phyloP scores from a whole-genome alignment of 1,140 invertebrate genomes.

The Zaprionus ornatus region DNA sequence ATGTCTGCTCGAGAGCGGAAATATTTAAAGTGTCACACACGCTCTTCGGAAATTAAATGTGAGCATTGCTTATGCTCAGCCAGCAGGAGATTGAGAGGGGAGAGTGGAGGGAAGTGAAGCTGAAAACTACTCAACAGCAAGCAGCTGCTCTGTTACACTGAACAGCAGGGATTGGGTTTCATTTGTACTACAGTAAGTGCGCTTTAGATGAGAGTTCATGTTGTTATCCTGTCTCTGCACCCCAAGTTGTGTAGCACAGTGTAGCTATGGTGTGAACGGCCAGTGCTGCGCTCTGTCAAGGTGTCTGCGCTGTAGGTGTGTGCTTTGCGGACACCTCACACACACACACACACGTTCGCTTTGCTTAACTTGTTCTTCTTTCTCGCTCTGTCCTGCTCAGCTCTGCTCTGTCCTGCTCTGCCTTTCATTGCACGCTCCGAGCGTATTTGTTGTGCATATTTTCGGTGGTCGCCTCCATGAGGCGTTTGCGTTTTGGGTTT shows the following conservation, averaged over 20 bases:
- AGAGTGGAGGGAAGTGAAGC: not conserved
- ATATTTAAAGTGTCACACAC: slow-evolving; percentile 80
- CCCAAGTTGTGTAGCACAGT: slow-evolving; percentile 6
- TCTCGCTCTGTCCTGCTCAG: not conserved
- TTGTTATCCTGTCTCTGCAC: not conserved
- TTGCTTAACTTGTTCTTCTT: slow-evolving; percentile 13
- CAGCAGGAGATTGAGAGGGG: not conserved
- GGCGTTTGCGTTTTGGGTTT: slow-evolving; percentile 54
- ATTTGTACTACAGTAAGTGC: not conserved
- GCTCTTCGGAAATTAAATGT: slow-evolving; percentile 78
- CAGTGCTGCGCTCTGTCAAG: slow-evolving; percentile 33
- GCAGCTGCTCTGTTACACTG: slow-evolving; percentile 36
- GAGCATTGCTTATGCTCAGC: slow-evolving; percentile 59
- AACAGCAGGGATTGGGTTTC: slow-evolving; percentile 22
- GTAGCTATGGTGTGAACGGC: slow-evolving; percentile 38
- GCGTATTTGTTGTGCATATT: slow-evolving; percentile 72
- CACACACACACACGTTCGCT: slow-evolving; percentile 7
- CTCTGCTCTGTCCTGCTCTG: slow-evolving; percentile 2
- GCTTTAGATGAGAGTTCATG: not conserved
- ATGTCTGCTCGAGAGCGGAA: slow-evolving; percentile 72
- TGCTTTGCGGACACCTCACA: slow-evolving; percentile 11
- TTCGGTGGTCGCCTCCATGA: slow-evolving; percentile 56
- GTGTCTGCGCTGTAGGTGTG: slow-evolving; percentile 18
- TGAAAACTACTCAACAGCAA: slow-evolving; percentile 4
- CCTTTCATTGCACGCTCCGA: slow-evolving; percentile 37